Evolutionary conservation across 2,797 vertebrate genomes (phyloP), one percentile per base, ranked within the genome.

Genomic region (Chrysolophus pictus): DNA sequence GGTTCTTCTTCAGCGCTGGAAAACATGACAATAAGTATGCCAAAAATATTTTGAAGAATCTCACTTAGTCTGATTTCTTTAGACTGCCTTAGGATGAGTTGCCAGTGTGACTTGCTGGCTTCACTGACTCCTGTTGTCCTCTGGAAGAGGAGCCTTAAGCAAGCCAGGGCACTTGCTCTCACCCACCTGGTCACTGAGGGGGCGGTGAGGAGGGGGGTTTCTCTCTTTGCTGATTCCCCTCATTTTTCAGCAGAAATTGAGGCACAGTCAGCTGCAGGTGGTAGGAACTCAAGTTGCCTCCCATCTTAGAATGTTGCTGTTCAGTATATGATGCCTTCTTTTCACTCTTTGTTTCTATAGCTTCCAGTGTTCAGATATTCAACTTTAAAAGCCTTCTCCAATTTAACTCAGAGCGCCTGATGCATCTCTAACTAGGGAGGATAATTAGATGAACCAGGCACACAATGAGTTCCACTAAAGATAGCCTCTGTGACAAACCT

Each of bases 371-470:
- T 95, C 88, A 95, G 87, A 80, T 86, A 90, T 89, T 92, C 87
- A 82, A 41, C 60, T 90, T 95, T 82, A 90, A 96, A 96, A 95
- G 90, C 55, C 41, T 79, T 87, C 49, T 75, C 33, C 75, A 86
- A 80, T 92, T 95, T 96, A 95, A 94, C 21, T 62, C 23, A 68
- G 77, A 93, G 60, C 31, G 47, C 59, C 64, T 90, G 75, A 87
- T 91, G 78, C 85, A 96, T 89, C 73, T 81, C 55, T 96, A 93
- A 96, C 87, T 83, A 90, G 92, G 73, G 37, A 94, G 64, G 87
- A 93, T 92, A 93, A 95, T 93, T 84, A 91, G 75, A 91, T 77
- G 95, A 96, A 95, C 77, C 83, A 91, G 87, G 87, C 87, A 64
- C 19, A 76, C 63, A 89, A 62, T 0, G 1, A 71, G 33, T 88